These are phyloP conservation scores for Percopsis omiscomaycus DNA, from an alignment of 2,797 vertebrate species.

Conservation along the genomic window DNA sequence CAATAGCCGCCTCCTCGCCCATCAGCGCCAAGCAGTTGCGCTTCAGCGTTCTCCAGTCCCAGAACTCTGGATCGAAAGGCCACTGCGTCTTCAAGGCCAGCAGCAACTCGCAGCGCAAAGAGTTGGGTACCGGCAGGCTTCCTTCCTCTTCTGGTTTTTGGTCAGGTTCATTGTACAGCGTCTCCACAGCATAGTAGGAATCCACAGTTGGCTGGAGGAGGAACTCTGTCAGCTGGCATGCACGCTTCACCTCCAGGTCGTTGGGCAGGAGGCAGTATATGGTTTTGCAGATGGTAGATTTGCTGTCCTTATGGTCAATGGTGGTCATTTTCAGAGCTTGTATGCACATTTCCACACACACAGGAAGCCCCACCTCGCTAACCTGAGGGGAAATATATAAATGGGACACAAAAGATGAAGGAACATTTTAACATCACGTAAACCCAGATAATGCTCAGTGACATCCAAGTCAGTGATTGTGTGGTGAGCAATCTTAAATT, in stretches of 20 bases:
- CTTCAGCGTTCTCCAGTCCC: constrained; percentile 99
- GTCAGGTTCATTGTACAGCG: constrained; percentile 97
- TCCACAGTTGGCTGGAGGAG: constrained; percentile 96
- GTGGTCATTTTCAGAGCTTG: constrained; percentile 96
- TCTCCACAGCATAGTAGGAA: constrained; percentile 98
- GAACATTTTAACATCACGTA: constrained; percentile 1
- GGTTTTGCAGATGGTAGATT: constrained; percentile 98
- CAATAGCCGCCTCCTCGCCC: constrained; percentile 98
- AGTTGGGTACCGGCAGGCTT: constrained; percentile 96
- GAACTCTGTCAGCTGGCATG: constrained; percentile 98
- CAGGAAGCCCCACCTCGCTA: constrained; percentile 93
- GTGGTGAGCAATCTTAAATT: constrained; percentile 1
- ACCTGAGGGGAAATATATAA: constrained; percentile 59
- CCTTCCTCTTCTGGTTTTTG: constrained; percentile 98
- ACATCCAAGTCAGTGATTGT: neutral
- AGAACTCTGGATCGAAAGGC: constrained; percentile 99
- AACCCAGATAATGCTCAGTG: neutral
- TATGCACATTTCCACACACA: constrained; percentile 97
- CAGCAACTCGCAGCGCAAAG: constrained; percentile 95
- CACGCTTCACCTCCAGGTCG: constrained; percentile 97
- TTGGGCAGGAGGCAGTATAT: constrained; percentile 97
- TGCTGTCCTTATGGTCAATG: constrained; percentile 88
- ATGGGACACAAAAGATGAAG: constrained; percentile 9
- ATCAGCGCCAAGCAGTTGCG: constrained; percentile 96
- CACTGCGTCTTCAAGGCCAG: constrained; percentile 99